Percentiles rank a stretch among this genome's conserved stretches.
Conservation (phyloP, 2,113 vertebrate species). For the Eclectus roratus region DNA sequence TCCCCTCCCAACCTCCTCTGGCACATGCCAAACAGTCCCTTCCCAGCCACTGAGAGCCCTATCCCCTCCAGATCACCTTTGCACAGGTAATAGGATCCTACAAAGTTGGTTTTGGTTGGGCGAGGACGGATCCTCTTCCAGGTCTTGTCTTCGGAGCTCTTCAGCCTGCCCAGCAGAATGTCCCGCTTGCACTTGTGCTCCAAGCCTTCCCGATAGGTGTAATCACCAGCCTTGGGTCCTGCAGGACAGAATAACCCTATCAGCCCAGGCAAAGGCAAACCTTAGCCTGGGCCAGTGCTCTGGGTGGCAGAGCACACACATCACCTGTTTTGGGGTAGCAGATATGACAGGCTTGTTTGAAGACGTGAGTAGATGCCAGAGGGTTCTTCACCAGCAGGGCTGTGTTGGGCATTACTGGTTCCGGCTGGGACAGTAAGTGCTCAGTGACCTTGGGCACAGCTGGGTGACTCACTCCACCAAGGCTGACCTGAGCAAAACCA, state of each 20-base stretch:
- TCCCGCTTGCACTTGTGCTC: constrained; percentile 87
- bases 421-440: constrained; percentile 51
- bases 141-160: constrained; percentile 77
- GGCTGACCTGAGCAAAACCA: constrained; percentile 41
- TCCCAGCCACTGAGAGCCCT: not conserved
- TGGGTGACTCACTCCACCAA: constrained; percentile 27
- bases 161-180: constrained; percentile 83
- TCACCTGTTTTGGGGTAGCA: constrained; percentile 95
- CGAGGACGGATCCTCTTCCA: constrained; percentile 90
- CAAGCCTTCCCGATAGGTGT: constrained; percentile 83
- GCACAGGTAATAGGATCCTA: constrained; percentile 88
- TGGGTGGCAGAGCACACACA: not conserved
- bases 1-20: not conserved
- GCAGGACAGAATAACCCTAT: not conserved
- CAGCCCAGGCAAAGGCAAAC: not conserved
- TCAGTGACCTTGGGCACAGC: constrained; percentile 24
- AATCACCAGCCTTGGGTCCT: constrained; percentile 85
- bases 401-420: constrained; percentile 76
- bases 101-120: constrained; percentile 83
- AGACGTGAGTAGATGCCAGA: constrained; percentile 85
- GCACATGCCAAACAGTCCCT: not conserved
- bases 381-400: constrained; percentile 91
- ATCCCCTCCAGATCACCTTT: constrained; percentile 77
- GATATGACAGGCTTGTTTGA: constrained; percentile 88
- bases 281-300: not conserved